phyloP scores from a whole-genome alignment of 1,140 invertebrate species.

The Magallana ariakensis region DNA sequence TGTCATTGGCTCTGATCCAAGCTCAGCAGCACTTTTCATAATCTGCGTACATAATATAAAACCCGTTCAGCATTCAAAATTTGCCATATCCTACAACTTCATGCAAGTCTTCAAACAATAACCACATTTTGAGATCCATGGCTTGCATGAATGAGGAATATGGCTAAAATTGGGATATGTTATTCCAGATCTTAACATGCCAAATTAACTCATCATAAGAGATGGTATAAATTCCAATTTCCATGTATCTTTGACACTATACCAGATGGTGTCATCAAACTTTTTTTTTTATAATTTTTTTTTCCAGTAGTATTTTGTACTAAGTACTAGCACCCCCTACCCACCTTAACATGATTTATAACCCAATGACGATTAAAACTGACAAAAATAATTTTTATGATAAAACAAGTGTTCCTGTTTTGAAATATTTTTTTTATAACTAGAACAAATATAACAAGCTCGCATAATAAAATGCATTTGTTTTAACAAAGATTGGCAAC shows the following conservation, averaged over 20 bases:
- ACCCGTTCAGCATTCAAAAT: constrained; percentile 23
- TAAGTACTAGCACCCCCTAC: neutral
- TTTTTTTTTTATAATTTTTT: neutral
- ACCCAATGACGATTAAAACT: neutral
- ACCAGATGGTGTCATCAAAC: neutral
- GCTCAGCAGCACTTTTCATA: constrained; percentile 7
- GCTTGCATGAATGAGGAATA: neutral
- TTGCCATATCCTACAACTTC: neutral
- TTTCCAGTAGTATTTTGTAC: too few relatives aligned
- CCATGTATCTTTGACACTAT: neutral
- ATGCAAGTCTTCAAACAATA: constrained; percentile 17
- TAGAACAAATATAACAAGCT: constrained; percentile 7
- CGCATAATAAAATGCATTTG: constrained; percentile 19
- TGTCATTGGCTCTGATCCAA: neutral
- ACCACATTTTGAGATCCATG: constrained; percentile 27
- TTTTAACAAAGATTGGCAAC: constrained; percentile 29
- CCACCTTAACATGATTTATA: neutral
- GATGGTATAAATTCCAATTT: neutral
- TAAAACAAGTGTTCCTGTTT: neutral
- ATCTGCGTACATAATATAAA: constrained; percentile 4
- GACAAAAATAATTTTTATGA: neutral
- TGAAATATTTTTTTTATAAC: neutral
- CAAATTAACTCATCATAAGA: neutral
- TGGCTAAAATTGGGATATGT: neutral
- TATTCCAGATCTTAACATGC: constrained; percentile 11